Evolutionary conservation across 37 sponge, comb jelly and placozoan genomes (phyloP).

Genomic region (Crambe crambe): DNA sequence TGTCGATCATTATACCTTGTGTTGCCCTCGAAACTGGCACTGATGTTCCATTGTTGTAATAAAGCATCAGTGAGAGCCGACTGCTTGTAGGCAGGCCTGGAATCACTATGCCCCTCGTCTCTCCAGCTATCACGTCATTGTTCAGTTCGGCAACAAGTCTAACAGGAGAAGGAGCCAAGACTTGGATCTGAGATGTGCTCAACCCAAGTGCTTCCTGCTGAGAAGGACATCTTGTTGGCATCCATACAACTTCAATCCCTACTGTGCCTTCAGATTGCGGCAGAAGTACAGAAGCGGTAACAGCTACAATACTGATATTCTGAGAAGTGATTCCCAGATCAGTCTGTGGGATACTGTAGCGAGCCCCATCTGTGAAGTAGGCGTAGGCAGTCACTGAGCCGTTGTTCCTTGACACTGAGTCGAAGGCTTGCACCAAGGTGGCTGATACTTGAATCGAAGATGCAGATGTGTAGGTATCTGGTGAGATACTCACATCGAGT

Average conservation of each 20-base stretch:
- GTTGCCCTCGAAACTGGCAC: background rate
- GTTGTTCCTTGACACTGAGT: background rate
- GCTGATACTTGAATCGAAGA: constrained; percentile 21
- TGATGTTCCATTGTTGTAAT: constrained; percentile 8
- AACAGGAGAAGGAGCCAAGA: constrained; percentile 8
- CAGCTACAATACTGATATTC: background rate
- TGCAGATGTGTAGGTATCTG: constrained; percentile 7
- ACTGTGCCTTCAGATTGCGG: constrained; percentile 3
- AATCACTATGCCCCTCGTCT: background rate
- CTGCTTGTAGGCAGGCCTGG: background rate
- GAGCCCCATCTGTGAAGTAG: constrained; percentile 65
- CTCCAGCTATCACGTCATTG: background rate
- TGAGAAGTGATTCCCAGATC: background rate
- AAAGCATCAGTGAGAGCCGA: background rate
- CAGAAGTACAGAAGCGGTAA: background rate
- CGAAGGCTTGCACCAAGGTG: constrained; percentile 9
- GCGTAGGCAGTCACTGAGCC: constrained; percentile 42
- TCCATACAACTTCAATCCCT: constrained; percentile 6
- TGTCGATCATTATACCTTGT: background rate
- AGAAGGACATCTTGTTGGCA: background rate
- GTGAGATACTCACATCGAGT: constrained; percentile 2
- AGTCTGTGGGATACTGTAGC: constrained; percentile 6
- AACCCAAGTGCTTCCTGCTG: background rate
- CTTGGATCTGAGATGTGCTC: background rate
- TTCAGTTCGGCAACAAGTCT: background rate